Percentiles rank a stretch among this genome's conserved stretches.
Evolutionary conservation across 2,797 vertebrate species (phyloP).

Genomic region (Gouania willdenowi): DNA sequence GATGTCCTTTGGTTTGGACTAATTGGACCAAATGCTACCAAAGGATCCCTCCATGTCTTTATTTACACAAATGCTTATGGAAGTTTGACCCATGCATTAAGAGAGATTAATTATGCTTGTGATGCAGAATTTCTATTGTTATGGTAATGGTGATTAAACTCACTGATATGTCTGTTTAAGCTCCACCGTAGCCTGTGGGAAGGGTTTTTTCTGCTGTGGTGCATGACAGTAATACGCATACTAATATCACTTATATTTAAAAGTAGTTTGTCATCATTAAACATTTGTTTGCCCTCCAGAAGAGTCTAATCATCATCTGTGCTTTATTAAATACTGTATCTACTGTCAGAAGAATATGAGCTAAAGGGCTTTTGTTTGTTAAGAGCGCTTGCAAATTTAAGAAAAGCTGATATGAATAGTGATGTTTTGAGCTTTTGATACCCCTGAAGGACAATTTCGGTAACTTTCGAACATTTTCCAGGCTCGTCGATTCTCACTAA

Average conservation of each 20-base stretch:
- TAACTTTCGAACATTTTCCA: too few relatives aligned
- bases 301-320: neutral
- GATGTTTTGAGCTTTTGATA: too few relatives aligned
- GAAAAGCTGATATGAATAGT: too few relatives aligned
- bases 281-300: neutral
- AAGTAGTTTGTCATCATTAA: neutral
- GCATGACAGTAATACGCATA: too few relatives aligned
- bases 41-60: neutral
- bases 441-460: too few relatives aligned
- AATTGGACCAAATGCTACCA: conserved; percentile 12
- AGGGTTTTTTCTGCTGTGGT: neutral
- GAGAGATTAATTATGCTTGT: conserved; percentile 30
- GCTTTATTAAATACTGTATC: neutral
- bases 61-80: neutral
- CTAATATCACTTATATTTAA: neutral
- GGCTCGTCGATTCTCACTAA: too few relatives aligned
- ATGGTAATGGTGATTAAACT: conserved; percentile 1
- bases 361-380: too few relatives aligned
- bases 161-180: conserved; percentile 6
- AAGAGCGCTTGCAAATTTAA: too few relatives aligned
- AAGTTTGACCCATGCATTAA: conserved; percentile 6
- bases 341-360: too few relatives aligned
- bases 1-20: conserved; percentile 21
- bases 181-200: neutral
- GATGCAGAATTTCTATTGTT: conserved; percentile 7